Evolutionary conservation across 2,113 vertebrate species (phyloP).

Genomic region (Lynx canadensis): DNA sequence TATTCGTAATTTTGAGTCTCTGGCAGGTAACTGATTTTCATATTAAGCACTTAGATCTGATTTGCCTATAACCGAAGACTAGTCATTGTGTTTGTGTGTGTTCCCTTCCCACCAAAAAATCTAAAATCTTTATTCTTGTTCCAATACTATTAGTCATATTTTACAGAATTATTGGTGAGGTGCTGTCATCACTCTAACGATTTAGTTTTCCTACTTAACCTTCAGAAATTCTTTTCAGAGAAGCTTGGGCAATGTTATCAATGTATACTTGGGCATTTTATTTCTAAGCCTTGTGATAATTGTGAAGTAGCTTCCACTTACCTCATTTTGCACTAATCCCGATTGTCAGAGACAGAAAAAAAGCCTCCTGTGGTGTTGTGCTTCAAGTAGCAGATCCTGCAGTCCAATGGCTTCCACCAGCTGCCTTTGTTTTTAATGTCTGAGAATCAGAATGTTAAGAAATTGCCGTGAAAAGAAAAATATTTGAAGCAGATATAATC

Average conservation of each 20-base stretch:
- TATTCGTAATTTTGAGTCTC: slow-evolving; percentile 61
- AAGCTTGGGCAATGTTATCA: neutral
- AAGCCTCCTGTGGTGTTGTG: neutral
- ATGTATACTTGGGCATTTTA: neutral
- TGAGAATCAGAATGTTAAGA: neutral
- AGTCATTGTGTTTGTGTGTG: slow-evolving; percentile 3
- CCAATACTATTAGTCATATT: slow-evolving; percentile 58
- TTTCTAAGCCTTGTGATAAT: neutral
- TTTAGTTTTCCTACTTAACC: slow-evolving; percentile 43
- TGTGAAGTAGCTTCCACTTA: neutral
- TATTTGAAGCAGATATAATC: neutral
- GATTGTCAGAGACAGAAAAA: neutral
- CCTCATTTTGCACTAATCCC: neutral
- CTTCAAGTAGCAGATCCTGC: neutral
- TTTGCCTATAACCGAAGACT: neutral
- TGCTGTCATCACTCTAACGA: neutral
- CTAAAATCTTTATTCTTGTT: slow-evolving; percentile 59
- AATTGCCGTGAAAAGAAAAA: neutral
- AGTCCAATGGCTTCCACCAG: neutral
- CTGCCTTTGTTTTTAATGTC: neutral
- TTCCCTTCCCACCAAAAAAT: neutral
- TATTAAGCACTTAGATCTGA: slow-evolving; percentile 83
- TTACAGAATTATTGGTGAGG: slow-evolving; percentile 54
- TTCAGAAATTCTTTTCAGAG: neutral
- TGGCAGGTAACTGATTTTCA: slow-evolving; percentile 81